phyloP scores from a whole-genome alignment of 2,888 invertebrate genomes.

The Meghimatium bilineatum region DNA sequence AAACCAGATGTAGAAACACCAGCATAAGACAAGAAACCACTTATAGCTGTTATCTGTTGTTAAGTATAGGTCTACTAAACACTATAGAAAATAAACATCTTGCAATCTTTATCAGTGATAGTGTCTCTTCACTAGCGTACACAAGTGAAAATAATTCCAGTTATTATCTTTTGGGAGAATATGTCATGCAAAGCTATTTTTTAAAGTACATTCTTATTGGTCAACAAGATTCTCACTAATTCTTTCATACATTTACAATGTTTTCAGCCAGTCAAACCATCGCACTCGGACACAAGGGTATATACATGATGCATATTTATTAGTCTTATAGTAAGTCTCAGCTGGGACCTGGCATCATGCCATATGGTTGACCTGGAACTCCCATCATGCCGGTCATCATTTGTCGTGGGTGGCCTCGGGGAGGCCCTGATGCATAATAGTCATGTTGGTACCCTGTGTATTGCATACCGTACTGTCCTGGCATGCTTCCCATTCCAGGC shows the following conservation, averaged over 20 bases:
- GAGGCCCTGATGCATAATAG: slow-evolving; percentile 29
- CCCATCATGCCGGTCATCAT: slow-evolving; percentile 45
- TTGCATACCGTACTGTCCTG: slow-evolving; percentile 45
- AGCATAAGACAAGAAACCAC: no score
- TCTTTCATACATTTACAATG: neutral
- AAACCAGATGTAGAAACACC: no score
- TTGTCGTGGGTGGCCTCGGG: slow-evolving; percentile 30
- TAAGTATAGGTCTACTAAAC: no score
- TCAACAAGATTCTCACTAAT: neutral
- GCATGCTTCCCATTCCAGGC: slow-evolving; percentile 54
- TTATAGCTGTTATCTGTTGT: no score
- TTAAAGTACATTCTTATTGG: neutral
- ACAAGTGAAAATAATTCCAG: no score
- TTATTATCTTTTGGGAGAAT: no score
- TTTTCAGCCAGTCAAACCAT: neutral
- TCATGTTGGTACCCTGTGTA: slow-evolving; percentile 42
- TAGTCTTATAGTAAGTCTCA: slow-evolving; percentile 10
- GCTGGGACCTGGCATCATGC: slow-evolving; percentile 43
- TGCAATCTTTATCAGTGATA: no score
- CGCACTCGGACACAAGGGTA: neutral
- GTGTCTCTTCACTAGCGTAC: no score
- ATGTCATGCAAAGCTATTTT: no score
- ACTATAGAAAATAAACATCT: no score
- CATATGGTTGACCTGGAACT: slow-evolving; percentile 33
- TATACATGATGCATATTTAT: neutral